Base-by-base conservation (phyloP, 2,797 vertebrate species). In the Xiphorhynchus erythropygius region DNA sequence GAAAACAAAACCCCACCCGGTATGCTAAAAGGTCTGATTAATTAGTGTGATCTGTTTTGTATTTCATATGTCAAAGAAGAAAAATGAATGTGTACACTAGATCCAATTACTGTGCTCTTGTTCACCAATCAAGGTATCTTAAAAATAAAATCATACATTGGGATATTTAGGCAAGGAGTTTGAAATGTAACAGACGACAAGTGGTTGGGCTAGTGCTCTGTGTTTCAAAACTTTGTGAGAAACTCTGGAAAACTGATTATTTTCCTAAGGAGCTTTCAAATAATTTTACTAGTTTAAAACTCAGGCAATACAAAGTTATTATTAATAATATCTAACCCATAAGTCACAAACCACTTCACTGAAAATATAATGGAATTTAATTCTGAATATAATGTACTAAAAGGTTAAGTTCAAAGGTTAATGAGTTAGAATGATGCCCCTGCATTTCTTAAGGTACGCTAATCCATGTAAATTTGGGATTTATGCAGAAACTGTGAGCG, bases 51-150 rank as follows among this genome's bases (percentile, higher is more conserved):
- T 39, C 53, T 87, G 71, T 11, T 57, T 68, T 94, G 52, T 55
- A 67, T 95, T 96, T 93, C 62, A 32, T 37, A 19, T 78, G 90
- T 95, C 96, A 97, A 84, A 90, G 82, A 59, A 96, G 84, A 96
- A 93, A 96, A 97, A 95, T 92, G 10, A 96, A 90, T 93, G 60
- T 78, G 33, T 89, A 90, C 32, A 90, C 37, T 55, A 85, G 13
- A 85, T 22, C 18, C 49, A 76, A 86, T 84, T 87, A 63, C 22
- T 50, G 24, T 83, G 44, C 41, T 76, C 42, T 90, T 95, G 33
- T 84, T 94, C 65, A 91, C 41, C 42, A 84, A 92, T 76, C 74
- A 52, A 76, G 97, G 22, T 62, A 57, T 46, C 52, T 96, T 86
- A 91, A 93, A 81, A 93, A 89, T 76, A 77, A 62, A 84, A 42